These are phyloP conservation scores for Protophormia terraenovae DNA, from an alignment of 2,888 invertebrate genomes.

Conservation along the genomic window DNA sequence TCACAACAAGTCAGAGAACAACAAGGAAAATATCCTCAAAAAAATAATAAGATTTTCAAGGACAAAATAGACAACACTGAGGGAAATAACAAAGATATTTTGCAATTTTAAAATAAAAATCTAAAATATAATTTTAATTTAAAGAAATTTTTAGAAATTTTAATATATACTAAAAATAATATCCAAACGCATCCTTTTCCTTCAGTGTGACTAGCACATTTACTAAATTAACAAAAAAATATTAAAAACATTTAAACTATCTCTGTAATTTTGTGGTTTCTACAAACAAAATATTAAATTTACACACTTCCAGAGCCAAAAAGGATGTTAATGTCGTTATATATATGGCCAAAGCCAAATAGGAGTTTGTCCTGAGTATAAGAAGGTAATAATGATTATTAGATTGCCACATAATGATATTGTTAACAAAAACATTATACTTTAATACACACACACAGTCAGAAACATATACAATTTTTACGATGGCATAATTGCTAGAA, in stretches of 20 bases:
- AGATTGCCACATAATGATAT: constrained; percentile 32
- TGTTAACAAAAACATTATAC: constrained; percentile 4
- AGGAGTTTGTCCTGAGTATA: not conserved
- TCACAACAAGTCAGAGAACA: not conserved
- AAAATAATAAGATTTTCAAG: not conserved
- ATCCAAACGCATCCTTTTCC: too few species aligned
- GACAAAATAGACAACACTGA: not conserved
- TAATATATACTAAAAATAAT: too few species aligned
- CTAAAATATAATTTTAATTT: too few species aligned
- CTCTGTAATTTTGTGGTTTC: not conserved
- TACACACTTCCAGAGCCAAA: not conserved
- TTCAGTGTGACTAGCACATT: too few species aligned
- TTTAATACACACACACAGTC: not conserved
- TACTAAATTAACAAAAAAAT: not conserved
- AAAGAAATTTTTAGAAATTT: too few species aligned
- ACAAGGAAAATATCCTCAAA: too few species aligned
- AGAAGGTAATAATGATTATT: constrained; percentile 47
- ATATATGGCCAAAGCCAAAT: not conserved
- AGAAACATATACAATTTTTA: not conserved
- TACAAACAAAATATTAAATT: not conserved
- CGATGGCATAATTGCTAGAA: constrained; percentile 26
- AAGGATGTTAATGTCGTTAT: not conserved
- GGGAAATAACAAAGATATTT: not conserved
- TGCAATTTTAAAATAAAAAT: too few species aligned
- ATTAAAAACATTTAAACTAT: not conserved